Evolutionary conservation across 2,888 invertebrate species (phyloP), one percentile per base, ranked within the genome.

Genomic region (Trissolcus brochymenae): DNA sequence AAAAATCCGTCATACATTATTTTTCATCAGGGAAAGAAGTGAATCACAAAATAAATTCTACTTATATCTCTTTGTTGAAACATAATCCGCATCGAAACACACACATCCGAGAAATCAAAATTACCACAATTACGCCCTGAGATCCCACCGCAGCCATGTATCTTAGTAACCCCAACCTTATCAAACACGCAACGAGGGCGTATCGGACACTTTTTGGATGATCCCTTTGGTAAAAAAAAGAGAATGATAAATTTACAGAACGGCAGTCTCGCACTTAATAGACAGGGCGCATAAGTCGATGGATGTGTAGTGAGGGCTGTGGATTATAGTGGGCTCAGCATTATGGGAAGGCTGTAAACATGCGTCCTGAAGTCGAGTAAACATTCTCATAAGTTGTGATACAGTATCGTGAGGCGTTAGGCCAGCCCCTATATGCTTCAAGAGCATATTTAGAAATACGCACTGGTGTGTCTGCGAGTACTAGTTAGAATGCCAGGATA

Each of bases 361-460:
- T 83, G 80, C 56, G 68, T 79, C 61, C 77, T 59, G 49, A 56
- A 64, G 61, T 72, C 60, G 64, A 62, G 77, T 59, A 73, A 84
- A 82, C 83, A 82, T 79, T 80, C 77, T 72, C 80, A 79, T 81
- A 82, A 82, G 81, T 82, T 83, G 84, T 84, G 84, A 84, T 84
- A 81, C 84, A 80, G 55, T 54, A 74, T 74, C 80, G 75, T 70
- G 78, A 72, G 72, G 62, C 79, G 78, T 76, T 68, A 75, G 56
- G 60, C 55, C 71, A 78, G 68, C 66, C 62, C 70, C 79, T 77
- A 80, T 77, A 80, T 76, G 82, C 79, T 81, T 79, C 79, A 76
- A 72, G 65, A 50, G 80, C 67, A 79, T 79, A 80, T 80, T 71
- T 55, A 57, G 51, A 59, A 57, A 56, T 46, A 53, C 29, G 57